Percentiles rank a stretch among this genome's conserved stretches.
phyloP scores from a whole-genome alignment of 2,797 vertebrate species.

The Gymnopithys bicolor region DNA sequence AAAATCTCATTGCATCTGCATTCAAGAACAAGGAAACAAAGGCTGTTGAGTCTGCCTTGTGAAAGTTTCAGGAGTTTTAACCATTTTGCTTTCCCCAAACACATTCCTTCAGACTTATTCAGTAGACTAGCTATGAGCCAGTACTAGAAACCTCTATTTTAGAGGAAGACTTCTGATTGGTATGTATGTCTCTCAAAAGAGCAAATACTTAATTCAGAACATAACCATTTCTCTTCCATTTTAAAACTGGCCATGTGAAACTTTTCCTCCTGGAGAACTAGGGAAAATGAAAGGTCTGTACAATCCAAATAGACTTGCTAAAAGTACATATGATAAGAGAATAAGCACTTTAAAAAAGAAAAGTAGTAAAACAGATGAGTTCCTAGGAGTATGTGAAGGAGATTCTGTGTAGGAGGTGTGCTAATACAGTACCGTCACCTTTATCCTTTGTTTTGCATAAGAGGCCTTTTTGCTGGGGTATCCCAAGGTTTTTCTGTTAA shows the following conservation, averaged over 20 bases:
- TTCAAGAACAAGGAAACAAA: background rate
- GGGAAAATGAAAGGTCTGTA: background rate
- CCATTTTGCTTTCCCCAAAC: background rate
- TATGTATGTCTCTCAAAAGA: background rate
- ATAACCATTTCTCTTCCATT: background rate
- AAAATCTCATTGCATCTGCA: background rate
- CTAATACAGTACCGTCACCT: background rate
- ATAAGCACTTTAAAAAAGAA: background rate
- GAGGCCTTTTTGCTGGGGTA: background rate
- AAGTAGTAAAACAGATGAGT: background rate
- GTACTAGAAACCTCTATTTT: background rate
- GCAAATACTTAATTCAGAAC: background rate
- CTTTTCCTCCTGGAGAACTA: background rate
- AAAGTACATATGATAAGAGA: background rate
- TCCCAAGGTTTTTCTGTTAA: background rate
- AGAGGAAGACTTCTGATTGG: background rate
- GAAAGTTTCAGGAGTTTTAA: background rate
- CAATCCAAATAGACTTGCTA: background rate
- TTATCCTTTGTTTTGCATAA: background rate
- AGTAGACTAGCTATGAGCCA: background rate
- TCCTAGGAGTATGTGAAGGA: background rate
- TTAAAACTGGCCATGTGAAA: background rate
- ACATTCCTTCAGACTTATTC: background rate
- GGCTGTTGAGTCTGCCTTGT: background rate
- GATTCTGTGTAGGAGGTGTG: background rate